Evolutionary conservation across 92 coral and sea anemone genomes (phyloP), one percentile per base, ranked within the genome.

Genomic region (Actinernus sp.): DNA sequence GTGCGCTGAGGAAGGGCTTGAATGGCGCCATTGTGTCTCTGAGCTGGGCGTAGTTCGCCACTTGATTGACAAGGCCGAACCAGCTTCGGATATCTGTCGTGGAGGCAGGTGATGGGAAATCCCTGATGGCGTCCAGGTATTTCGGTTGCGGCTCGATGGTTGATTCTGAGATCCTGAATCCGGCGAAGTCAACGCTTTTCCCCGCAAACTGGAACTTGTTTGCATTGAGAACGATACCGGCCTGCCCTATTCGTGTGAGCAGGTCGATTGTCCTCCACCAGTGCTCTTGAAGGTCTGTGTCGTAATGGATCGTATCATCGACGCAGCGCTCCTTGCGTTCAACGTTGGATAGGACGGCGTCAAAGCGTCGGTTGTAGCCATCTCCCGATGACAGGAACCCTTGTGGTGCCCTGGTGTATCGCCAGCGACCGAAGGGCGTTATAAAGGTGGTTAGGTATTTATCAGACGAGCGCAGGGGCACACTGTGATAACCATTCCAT

Each of bases 401-500:
- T 23, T 76, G 83, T 4, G 83, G 83, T 36, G 83, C 83, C 13
- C 83, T 37, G 2, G 74, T 54, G 74, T 76, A 76, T 3, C 75
- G 67, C 83, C 83, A 76, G 6, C 68, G 83, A 12, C 83, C 83
- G 36, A 75, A 75, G 18, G 74, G 74, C 19, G 75, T 51, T 3
- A 74, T 61, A 52, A 74, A 47, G 1, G 73, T 74, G 0, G 81
- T 63, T 56, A 78, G 44, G 64, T 78, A 78, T 31, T 78, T 71
- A 22, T 78, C 85, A 2, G 78, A 49, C 40, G 49, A 10, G 27
- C 65, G 78, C 23, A 78, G 56, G 18, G 77, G 71, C 26, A 78
- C 85, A 39, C 85, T 78, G 49, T 78, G 73, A 45, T 74, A 74
- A 31, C 85, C 77, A 20, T 78, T 78, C 78, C 86, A 78, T 6